Percentiles rank a stretch among this genome's conserved stretches.
Evolutionary conservation across 2,888 invertebrate species (phyloP).

Genomic region (Plagodis dolabraria): DNA sequence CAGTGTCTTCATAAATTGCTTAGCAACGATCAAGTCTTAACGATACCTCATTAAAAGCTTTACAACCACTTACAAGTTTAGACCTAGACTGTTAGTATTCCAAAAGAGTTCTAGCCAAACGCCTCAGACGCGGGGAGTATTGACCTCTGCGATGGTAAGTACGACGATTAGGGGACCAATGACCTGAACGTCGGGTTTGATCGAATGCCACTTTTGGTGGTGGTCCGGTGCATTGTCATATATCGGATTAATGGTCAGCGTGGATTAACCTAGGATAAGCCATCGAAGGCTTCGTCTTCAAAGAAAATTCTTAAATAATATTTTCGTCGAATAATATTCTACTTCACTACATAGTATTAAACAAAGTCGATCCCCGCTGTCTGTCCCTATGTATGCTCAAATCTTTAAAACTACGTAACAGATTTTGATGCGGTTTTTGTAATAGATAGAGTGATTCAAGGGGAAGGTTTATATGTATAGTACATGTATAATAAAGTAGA

Average conservation of each 20-base stretch:
- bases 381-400: too few species aligned
- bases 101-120: conserved; percentile 29
- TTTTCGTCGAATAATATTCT: too few species aligned
- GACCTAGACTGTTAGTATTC: conserved; percentile 39
- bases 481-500: too few species aligned
- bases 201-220: conserved; percentile 44
- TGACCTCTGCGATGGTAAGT: conserved; percentile 57
- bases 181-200: conserved; percentile 53
- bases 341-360: too few species aligned
- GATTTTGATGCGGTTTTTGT: too few species aligned
- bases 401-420: too few species aligned
- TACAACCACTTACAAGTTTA: conserved; percentile 4
- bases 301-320: too few species aligned
- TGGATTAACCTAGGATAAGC: conserved; percentile 9
- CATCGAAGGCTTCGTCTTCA: background rate
- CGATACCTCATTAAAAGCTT: conserved; percentile 2
- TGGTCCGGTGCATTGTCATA: conserved; percentile 36
- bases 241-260: conserved; percentile 12
- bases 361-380: too few species aligned
- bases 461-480: too few species aligned
- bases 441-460: too few species aligned
- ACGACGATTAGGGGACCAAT: conserved; percentile 73
- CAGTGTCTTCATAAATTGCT: too few species aligned
- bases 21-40: too few species aligned
- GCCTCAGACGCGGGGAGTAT: conserved; percentile 43